phyloP scores from a whole-genome alignment of 2,797 vertebrate genomes.

The Oreonectes daqikongensis region DNA sequence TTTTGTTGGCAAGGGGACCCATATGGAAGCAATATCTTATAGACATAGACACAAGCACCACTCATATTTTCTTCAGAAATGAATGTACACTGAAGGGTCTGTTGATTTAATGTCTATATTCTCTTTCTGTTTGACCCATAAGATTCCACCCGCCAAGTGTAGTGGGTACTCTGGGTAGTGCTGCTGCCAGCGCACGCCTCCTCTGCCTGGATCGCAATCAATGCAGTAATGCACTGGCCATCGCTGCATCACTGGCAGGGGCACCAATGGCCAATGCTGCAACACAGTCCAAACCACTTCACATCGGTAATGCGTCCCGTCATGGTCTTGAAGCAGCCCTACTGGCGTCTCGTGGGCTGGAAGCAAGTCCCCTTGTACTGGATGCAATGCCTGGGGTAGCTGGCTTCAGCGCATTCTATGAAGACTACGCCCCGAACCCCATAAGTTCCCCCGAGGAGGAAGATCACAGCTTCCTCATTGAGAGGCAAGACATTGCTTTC shows the following conservation, averaged over 20 bases:
- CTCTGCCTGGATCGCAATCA: constrained; percentile 74
- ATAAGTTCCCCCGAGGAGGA: constrained; percentile 63
- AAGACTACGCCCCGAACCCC: constrained; percentile 76
- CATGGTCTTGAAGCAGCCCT: constrained; percentile 86
- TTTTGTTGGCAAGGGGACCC: too few relatives aligned
- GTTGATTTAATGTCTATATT: not conserved
- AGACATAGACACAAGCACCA: too few relatives aligned
- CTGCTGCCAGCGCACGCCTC: constrained; percentile 82
- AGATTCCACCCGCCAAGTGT: constrained; percentile 91
- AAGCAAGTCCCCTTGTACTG: constrained; percentile 81
- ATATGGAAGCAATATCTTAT: too few relatives aligned
- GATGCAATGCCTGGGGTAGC: constrained; percentile 81
- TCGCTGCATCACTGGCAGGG: constrained; percentile 85
- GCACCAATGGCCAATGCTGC: constrained; percentile 91
- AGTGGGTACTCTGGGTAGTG: constrained; percentile 88
- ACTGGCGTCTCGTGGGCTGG: constrained; percentile 82
- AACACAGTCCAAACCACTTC: constrained; percentile 86
- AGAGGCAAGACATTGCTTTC: constrained; percentile 87
- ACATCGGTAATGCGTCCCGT: constrained; percentile 84
- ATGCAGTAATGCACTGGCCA: constrained; percentile 82
- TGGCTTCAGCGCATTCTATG: constrained; percentile 85
- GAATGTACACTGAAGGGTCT: too few relatives aligned
- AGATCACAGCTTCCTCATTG: constrained; percentile 79
- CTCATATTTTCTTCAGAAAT: not conserved
- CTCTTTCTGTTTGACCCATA: not conserved